These are phyloP conservation scores for Ceyx erithaca DNA, from an alignment of 2,797 vertebrate species.

Conservation along the genomic window DNA sequence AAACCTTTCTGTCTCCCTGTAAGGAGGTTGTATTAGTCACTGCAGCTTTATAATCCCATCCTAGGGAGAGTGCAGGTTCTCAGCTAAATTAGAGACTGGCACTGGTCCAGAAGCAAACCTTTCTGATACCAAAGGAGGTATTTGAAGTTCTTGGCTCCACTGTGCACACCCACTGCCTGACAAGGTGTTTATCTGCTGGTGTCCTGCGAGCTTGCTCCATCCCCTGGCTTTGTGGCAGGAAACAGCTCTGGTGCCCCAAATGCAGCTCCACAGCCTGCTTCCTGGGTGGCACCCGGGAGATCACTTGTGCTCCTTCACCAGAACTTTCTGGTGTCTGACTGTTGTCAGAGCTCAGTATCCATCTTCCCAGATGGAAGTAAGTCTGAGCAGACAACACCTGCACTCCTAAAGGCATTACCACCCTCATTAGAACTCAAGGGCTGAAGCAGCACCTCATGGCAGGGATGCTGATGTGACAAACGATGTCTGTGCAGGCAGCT, in stretches of 20 bases:
- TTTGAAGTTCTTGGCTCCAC: not conserved
- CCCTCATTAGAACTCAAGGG: not conserved
- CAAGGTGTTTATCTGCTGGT: too few species aligned
- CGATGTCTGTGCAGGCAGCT: conserved; percentile 19
- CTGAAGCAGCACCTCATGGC: not conserved
- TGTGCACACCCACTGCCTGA: not conserved
- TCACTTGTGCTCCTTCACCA: too few species aligned
- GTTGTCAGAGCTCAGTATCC: too few species aligned
- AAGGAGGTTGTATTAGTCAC: not conserved
- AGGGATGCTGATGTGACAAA: conserved; percentile 45
- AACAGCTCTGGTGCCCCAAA: too few species aligned
- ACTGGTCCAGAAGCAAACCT: not conserved
- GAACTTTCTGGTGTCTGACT: too few species aligned
- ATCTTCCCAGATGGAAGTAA: too few species aligned
- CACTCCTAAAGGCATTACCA: not conserved
- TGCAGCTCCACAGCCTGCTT: too few species aligned
- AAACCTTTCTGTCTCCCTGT: not conserved
- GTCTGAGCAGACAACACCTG: too few species aligned
- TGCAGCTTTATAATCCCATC: not conserved
- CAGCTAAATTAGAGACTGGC: not conserved
- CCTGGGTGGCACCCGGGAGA: too few species aligned
- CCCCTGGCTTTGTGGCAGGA: too few species aligned
- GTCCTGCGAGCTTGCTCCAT: too few species aligned
- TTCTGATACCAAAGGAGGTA: not conserved
- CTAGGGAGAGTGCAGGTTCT: not conserved